These are phyloP conservation scores for Orthosia gracilis DNA, from an alignment of 2,888 invertebrate genomes.

Conservation along the genomic window DNA sequence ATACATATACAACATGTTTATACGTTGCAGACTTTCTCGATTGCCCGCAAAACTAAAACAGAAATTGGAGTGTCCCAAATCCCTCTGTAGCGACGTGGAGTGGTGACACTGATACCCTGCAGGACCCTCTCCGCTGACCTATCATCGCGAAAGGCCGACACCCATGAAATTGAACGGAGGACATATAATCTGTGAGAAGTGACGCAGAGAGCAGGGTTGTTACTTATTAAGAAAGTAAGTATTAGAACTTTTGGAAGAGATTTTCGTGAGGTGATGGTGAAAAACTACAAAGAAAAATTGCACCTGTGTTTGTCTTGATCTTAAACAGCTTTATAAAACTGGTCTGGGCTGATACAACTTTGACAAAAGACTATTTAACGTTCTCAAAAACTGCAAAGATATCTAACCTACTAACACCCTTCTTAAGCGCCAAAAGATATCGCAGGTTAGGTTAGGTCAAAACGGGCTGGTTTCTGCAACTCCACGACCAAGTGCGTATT, in stretches of 20 bases:
- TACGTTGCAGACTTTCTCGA: too few species aligned
- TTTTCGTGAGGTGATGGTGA: not conserved
- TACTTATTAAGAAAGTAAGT: not conserved
- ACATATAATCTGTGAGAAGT: not conserved
- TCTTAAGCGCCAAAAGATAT: not conserved
- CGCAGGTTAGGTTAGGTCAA: too few species aligned
- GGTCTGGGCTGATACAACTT: not conserved
- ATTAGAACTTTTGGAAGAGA: not conserved
- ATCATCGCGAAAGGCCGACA: not conserved
- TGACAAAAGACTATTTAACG: not conserved
- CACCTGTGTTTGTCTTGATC: not conserved
- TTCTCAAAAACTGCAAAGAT: not conserved
- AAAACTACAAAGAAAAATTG: not conserved
- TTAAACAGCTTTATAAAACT: not conserved
- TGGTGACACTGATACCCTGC: slow-evolving; percentile 11
- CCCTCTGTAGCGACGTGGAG: not conserved
- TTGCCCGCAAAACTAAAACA: not conserved
- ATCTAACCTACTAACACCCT: not conserved
- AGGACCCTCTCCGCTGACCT: not conserved
- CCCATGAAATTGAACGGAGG: slow-evolving; percentile 10
- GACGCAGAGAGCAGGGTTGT: too few species aligned
- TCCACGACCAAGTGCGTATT: too few species aligned
- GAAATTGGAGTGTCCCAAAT: not conserved
- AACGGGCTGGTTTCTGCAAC: too few species aligned
- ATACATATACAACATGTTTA: not conserved